phyloP scores from a whole-genome alignment of 1,140 invertebrate species.

The Andrena cerasifolii region DNA sequence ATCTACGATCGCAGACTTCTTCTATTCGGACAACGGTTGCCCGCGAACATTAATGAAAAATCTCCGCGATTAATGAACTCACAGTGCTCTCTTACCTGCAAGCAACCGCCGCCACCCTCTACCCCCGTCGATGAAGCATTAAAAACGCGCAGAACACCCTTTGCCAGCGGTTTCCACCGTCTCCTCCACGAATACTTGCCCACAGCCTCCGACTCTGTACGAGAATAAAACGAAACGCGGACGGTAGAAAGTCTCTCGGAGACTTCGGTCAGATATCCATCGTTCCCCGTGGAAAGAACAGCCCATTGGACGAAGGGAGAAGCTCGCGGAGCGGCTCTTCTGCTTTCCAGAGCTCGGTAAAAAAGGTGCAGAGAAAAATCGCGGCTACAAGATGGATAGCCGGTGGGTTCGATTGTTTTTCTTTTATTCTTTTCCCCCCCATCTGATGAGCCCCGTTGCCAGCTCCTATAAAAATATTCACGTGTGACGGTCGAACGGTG shows the following conservation, averaged over 20 bases:
- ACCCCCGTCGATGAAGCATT: too few species aligned
- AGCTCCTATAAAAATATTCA: conserved; percentile 71
- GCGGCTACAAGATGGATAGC: conserved; percentile 75
- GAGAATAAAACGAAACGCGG: conserved; percentile 8
- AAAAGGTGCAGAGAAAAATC: conserved; percentile 63
- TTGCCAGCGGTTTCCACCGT: not conserved
- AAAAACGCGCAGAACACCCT: too few species aligned
- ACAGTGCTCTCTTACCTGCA: too few species aligned
- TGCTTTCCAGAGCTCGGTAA: not conserved
- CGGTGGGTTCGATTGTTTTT: conserved; percentile 66
- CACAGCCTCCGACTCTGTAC: not conserved
- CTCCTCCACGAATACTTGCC: not conserved
- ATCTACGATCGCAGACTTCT: not conserved
- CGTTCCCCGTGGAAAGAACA: not conserved
- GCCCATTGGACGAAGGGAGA: not conserved
- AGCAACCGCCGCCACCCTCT: too few species aligned
- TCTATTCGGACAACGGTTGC: too few species aligned
- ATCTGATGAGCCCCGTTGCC: conserved; percentile 38
- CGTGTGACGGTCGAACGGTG: conserved; percentile 46
- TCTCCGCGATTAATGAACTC: too few species aligned
- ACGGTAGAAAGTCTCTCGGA: conserved; percentile 16
- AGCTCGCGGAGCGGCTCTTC: not conserved
- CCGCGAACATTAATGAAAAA: too few species aligned
- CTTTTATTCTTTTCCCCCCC: conserved; percentile 25
- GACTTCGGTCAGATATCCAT: not conserved